These are phyloP conservation scores for Drosophila parabipectinata DNA, from an alignment of 1,140 invertebrate genomes.

Conservation along the genomic window DNA sequence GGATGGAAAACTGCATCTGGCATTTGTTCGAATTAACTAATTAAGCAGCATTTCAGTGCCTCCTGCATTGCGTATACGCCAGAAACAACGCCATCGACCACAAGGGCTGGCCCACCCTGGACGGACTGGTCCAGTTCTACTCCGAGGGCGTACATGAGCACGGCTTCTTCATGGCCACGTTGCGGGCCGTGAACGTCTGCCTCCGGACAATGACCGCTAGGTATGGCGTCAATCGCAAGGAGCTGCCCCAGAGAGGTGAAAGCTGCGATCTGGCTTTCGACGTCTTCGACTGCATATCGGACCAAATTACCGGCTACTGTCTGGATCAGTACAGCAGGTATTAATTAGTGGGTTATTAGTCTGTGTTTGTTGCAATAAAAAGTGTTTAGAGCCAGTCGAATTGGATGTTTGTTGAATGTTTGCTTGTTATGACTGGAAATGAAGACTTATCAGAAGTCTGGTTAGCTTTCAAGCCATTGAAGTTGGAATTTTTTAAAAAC, in stretches of 20 bases:
- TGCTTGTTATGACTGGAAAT: not conserved
- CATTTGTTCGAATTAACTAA: not conserved
- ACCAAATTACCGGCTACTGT: conserved; percentile 88
- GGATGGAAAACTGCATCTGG: not conserved
- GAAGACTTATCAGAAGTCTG: not conserved
- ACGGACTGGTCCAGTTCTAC: conserved; percentile 88
- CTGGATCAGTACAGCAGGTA: conserved; percentile 76
- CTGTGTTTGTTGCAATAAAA: conserved; percentile 19
- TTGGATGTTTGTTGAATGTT: conserved; percentile 9
- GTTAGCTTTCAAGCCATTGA: not conserved
- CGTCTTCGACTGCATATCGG: conserved; percentile 90
- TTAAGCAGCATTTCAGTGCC: conserved; percentile 41
- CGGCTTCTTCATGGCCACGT: conserved; percentile 88
- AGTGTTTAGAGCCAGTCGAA: conserved; percentile 21
- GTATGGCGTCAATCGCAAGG: conserved; percentile 70
- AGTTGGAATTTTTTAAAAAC: not conserved
- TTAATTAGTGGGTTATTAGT: conserved; percentile 22
- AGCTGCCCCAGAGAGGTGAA: conserved; percentile 86
- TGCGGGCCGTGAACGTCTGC: conserved; percentile 88
- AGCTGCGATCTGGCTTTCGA: conserved; percentile 90
- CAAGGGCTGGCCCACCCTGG: conserved; percentile 87
- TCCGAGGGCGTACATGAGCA: conserved; percentile 89
- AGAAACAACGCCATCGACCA: conserved; percentile 81
- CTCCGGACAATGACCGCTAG: conserved; percentile 85
- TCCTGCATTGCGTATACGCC: conserved; percentile 83